A percentile compares a stretch with the other conserved stretches of the same genome.
phyloP scores from a whole-genome alignment of 2,113 vertebrate genomes.

The Probosciger aterrimus region DNA sequence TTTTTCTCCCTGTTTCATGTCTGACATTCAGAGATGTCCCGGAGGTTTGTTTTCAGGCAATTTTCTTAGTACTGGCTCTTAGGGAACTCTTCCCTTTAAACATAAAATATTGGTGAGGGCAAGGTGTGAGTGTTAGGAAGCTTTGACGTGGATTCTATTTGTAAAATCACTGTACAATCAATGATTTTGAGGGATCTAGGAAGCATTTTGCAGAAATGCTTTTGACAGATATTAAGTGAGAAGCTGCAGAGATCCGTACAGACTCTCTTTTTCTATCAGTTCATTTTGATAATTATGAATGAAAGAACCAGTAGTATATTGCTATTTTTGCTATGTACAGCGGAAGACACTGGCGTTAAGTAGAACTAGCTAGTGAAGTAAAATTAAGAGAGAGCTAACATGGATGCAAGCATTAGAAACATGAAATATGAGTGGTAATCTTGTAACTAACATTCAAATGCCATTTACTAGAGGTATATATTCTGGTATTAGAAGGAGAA shows the following conservation, averaged over 20 bases:
- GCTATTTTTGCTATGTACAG: constrained; percentile 34
- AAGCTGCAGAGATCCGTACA: not conserved
- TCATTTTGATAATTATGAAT: not conserved
- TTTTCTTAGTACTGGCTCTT: not conserved
- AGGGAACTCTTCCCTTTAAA: not conserved
- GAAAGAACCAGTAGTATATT: not conserved
- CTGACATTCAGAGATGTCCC: not conserved
- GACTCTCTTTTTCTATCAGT: not conserved
- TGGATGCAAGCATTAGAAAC: not conserved
- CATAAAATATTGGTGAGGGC: not conserved
- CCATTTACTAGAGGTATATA: not conserved
- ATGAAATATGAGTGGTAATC: not conserved
- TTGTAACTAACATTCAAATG: not conserved
- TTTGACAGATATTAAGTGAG: not conserved
- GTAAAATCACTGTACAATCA: not conserved
- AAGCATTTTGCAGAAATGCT: not conserved
- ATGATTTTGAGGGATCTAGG: not conserved
- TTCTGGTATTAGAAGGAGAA: not conserved
- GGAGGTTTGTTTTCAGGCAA: not conserved
- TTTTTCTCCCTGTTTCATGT: not conserved
- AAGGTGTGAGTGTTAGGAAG: not conserved
- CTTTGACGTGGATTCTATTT: not conserved
- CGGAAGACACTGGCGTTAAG: constrained; percentile 44
- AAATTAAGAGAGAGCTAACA: not conserved
- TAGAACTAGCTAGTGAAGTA: not conserved